Base-by-base conservation (phyloP, 2,888 invertebrate species). In the Beris chalybata region DNA sequence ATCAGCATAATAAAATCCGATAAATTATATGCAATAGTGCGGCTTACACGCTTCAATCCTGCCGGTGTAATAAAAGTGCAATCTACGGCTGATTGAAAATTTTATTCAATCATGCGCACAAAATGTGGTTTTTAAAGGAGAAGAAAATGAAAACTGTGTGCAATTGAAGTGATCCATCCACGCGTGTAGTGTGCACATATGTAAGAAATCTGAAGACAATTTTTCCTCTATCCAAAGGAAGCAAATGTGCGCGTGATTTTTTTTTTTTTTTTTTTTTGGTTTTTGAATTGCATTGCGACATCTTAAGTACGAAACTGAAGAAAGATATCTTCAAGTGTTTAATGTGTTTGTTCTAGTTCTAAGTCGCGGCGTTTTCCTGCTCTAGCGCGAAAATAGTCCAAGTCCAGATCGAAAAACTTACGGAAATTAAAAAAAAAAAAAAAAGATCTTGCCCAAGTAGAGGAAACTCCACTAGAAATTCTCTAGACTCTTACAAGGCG, bases 1-100 rank as follows among this genome's bases (percentile, higher is more conserved):
- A 68, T 68, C 68, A 54, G 43, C 65, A 67, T 50, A 59, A 65
- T 55, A 58, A 59, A 32, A 64, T 58, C 50, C 52, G 61, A 61
- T 61, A 31, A 22, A 61, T 61, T 50, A 38, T 22, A 52, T 50
- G 50, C 52, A 58, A 45, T 29, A 47, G 58, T 47, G 45, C 38
- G 38, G 29, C 58, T 50, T 61, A 38, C 38, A 38, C 38, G 38
- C 38, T 38, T 38, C 38, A 38, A 38, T 7, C 5, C 38, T 38
- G 7, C 38, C 38, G 38, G 38, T 11, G 6, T 50, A 38, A 43
- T 30, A 22, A 30, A 11, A 50, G 38, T 38, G 43, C 50, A 50
- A 38, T 52, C 50, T 15, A 50, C 38, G 61, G 2, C 52, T 32
- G 22, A 15, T 61, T 61, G 61, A 38, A 52, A 52, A 38, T 48